Base-by-base conservation (phyloP, 2,888 invertebrate genomes). In the Ichneumoninae sp. region DNA sequence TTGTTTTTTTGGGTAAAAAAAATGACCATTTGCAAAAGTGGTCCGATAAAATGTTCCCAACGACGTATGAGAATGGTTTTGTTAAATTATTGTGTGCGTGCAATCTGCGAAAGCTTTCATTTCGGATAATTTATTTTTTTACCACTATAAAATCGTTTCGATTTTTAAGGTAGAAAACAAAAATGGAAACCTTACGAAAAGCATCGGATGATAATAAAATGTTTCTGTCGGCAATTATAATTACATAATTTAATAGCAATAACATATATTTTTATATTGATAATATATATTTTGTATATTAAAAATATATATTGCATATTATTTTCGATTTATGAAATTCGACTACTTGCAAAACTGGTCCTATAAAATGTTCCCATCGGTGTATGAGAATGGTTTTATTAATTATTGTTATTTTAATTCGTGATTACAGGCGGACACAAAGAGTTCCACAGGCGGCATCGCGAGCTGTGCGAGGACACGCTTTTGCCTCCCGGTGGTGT, bases 381-480 rank as follows among this genome's bases (percentile, higher is more conserved):
- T 2, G 52, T 19, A 1, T 19, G 8, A 77, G 65, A 78, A 75
- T 77, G 70, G 47, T 22, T 13, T 52, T 69, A 16, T 79, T 13
- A 52, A 50, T 77, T 19, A 71, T 54, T 19, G 22, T 52, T 50
- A 5, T 75, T 60, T 72, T 77, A 40, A 76, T 87, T 79, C 86
- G 75, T 77, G 75, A 82, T 94, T 94, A 16, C 94, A 96, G 96
- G 96, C 92, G 96, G 96, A 89, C 96, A 96, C 93, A 95, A 95
- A 92, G 96, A 96, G 92, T 96, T 96, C 94, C 95, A 95, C 90
- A 95, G 95, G 89, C 95, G 96, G 90, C 96, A 96, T 93, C 95
- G 95, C 90, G 96, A 96, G 89, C 94, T 97, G 87, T 97, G 97
- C 94, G 97, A 97, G 90, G 96, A 96, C 91, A 94, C 95, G 77